Conservation (phyloP, 2,888 invertebrate genomes). For the Fragum fragum region DNA sequence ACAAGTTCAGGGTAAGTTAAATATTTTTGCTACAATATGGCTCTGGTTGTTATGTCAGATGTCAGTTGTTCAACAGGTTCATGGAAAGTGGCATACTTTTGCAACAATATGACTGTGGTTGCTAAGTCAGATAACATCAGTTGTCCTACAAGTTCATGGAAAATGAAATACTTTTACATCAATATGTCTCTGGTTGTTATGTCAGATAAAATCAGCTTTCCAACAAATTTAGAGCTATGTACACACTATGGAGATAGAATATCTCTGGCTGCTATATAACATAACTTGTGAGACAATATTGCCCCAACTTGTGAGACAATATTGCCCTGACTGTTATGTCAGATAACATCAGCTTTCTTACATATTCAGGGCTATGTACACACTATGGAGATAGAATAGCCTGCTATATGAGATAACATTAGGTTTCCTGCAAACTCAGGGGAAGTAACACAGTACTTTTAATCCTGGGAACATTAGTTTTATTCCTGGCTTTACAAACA, state of each 20-base stretch:
- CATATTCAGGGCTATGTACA: conserved; percentile 89
- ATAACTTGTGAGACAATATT: too few relatives aligned
- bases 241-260: too few relatives aligned
- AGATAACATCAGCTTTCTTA: conserved; percentile 92
- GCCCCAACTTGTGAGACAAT: too few relatives aligned
- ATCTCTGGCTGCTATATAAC: too few relatives aligned
- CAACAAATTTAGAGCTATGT: conserved; percentile 90
- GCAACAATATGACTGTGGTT: conserved; percentile 95
- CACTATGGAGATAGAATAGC: conserved; percentile 96
- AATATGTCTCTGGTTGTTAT: too few relatives aligned
- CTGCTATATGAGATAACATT: conserved; percentile 91
- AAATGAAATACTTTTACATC: too few relatives aligned
- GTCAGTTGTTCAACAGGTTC: conserved; percentile 91
- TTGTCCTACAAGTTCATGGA: conserved; percentile 91
- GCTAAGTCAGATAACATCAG: conserved; percentile 92
- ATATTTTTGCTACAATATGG: too few relatives aligned
- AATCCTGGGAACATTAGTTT: too few relatives aligned
- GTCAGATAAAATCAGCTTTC: conserved; percentile 92
- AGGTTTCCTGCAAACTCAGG: conserved; percentile 91
- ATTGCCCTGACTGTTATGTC: conserved; percentile 94
- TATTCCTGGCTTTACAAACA: too few relatives aligned
- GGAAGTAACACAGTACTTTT: too few relatives aligned
- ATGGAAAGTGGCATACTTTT: too few relatives aligned
- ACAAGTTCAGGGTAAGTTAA: conserved; percentile 90
- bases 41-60: conserved; percentile 93